Evolutionary conservation across 2,797 vertebrate genomes (phyloP).

Genomic region (Poecilia gillii): DNA sequence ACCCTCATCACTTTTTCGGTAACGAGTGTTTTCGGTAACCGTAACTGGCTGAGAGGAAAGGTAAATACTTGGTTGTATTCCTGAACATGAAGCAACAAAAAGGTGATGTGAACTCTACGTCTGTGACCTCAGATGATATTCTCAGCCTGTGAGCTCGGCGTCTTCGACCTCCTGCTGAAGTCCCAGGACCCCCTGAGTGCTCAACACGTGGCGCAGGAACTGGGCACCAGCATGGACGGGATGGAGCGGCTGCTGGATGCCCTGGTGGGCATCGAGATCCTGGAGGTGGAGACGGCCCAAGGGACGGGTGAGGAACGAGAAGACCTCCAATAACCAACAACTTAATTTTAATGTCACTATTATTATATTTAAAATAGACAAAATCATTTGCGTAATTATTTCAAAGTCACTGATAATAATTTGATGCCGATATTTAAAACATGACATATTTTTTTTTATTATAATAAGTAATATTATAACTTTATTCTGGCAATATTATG

Average conservation of each 20-base stretch:
- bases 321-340: not conserved
- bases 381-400: not conserved
- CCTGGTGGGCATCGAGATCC: conserved; percentile 79
- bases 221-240: conserved; percentile 72
- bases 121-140: conserved; percentile 74
- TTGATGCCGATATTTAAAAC: not conserved
- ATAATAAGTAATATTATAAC: not conserved
- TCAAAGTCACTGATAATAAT: not conserved
- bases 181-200: conserved; percentile 72
- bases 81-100: not conserved
- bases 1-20: not conserved
- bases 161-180: conserved; percentile 79
- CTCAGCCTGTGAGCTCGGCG: conserved; percentile 80
- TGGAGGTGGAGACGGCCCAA: conserved; percentile 73
- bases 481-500: not conserved
- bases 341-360: not conserved
- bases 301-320: conserved; percentile 64
- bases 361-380: not conserved
- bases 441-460: not conserved
- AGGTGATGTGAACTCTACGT: not conserved
- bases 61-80: not conserved
- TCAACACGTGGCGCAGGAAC: conserved; percentile 58
- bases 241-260: conserved; percentile 79
- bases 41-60: not conserved
- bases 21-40: not conserved